Evolutionary conservation across 2,797 vertebrate species (phyloP), one percentile per base, ranked within the genome.

Genomic region (Coregonus sp.): DNA sequence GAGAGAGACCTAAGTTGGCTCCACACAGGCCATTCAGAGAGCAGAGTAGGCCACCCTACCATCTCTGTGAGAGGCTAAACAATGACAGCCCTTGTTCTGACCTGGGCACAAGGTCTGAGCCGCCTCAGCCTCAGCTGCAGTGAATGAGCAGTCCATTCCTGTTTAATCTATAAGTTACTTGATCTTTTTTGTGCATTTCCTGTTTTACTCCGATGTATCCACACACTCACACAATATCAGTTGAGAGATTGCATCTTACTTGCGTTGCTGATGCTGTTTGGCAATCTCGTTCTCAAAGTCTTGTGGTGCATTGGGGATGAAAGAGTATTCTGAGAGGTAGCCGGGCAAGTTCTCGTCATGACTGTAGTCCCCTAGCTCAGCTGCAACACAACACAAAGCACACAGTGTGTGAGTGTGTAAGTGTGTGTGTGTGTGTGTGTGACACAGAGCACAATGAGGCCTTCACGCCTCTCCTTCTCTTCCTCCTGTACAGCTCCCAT

Each of bases 221-320:
- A 12, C 25, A 15, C n/a, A 71, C 37, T 50, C 37, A 69, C 67
- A 16, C 40, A 47, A 2, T 47, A 14, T 65, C 18, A 11, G 61
- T 29, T 65, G 61, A 56, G 54, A n/a, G 40, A 9, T 33, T 5
- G 87, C 94, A 94, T 93, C 94, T 94, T 93, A 97, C 96, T 84
- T 94, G 91, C 96, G 95, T 84, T 96, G 96, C 89, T 96, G 95
- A 92, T 97, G 95, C 86, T 96, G 92, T 90, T 97, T 97, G 87
- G 94, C 90, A 85, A 96, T 92, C 90, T 97, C 96, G 89, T 97
- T 97, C 92, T 97, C 95, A 86, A 97, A 96, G 88, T 95, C 94
- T 91, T 95, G 94, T 81, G 94, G 95, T 86, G 96, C 95, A 90
- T 90, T 93, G 87, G 95, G 94, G 91, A 97, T 93, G 91, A 96